Base-by-base conservation (phyloP, 2,888 invertebrate genomes). In the Lochmaea crataegi region DNA sequence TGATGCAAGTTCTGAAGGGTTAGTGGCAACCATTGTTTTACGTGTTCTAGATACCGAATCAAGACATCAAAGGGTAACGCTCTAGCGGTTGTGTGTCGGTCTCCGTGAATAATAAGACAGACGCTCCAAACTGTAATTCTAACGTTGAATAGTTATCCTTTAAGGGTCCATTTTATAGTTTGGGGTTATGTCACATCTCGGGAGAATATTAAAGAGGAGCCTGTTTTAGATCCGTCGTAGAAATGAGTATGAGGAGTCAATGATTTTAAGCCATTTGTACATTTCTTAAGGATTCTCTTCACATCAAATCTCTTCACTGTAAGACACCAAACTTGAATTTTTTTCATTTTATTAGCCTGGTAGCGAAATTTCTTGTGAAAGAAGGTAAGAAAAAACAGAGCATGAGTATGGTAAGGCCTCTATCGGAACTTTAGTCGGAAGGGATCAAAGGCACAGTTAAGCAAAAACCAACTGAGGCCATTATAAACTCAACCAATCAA, bases 61-160 rank as follows among this genome's bases (percentile, higher is more conserved):
- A 53, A 65, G 65, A 65, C 65, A 65, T 65, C 65, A 65, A 65
- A 65, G 65, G 65, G 65, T 65, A 65, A 53, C 65, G 65, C 65
- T 38, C 42, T 42, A 26, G 51, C 53, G 65, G 53, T 53, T 65
- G 53, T 53, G 64, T 64, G 42, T 65, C 38, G 53, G 32, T 53
- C 65, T 65, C 51, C 51, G 12, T 51, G 65, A 65, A 65, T 65
- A 65, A 65, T 65, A 53, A 65, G 53, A 65, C 53, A 53, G 32
- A 53, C 41, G 65, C 51, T 16, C n/a, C 11, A 14, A 14, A 48
- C n/a, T 22, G 64, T 60, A 60, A 60, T 45, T 64, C 51, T 48
- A 48, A 64, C 45, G 48, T 11, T 38, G 41, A 53, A 53, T 65
- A 51, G 51, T 38, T 53, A 65, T 53, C 53, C 65, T 53, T 65